A percentile compares a stretch with the other conserved stretches of the same genome.
Evolutionary conservation across 2,888 invertebrate species (phyloP).

Genomic region (Idaea biselata): DNA sequence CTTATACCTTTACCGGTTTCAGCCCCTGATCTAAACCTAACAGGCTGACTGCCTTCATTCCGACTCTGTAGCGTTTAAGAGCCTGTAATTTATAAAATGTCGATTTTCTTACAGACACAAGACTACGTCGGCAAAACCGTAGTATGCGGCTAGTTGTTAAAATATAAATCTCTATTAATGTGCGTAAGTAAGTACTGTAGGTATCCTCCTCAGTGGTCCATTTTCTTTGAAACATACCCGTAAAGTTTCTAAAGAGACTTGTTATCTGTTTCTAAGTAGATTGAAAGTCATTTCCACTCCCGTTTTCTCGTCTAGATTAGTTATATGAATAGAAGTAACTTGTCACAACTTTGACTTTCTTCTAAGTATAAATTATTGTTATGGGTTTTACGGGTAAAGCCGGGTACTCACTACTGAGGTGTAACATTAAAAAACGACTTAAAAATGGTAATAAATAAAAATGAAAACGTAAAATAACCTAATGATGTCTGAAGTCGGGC

Average conservation of each 20-base stretch:
- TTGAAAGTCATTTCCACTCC: neutral
- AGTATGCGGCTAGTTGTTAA: neutral
- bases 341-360: neutral
- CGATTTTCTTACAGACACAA: no score
- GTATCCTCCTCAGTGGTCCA: neutral
- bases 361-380: neutral
- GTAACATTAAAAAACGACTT: no score
- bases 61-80: no score
- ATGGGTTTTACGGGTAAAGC: neutral
- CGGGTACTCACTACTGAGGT: no score
- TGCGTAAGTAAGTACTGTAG: neutral
- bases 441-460: no score
- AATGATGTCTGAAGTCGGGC: no score
- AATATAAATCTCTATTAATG: neutral
- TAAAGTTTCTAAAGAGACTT: neutral
- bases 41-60: no score
- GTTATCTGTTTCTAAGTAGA: conserved; percentile 1
- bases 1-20: no score
- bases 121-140: neutral
- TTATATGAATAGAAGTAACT: neutral
- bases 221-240: neutral
- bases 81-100: no score
- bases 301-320: neutral
- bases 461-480: no score
- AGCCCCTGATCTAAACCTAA: no score